Percentiles rank a stretch among this genome's conserved stretches.
Evolutionary conservation across 2,113 vertebrate species (phyloP).

Genomic region (Aegithalos caudatus): DNA sequence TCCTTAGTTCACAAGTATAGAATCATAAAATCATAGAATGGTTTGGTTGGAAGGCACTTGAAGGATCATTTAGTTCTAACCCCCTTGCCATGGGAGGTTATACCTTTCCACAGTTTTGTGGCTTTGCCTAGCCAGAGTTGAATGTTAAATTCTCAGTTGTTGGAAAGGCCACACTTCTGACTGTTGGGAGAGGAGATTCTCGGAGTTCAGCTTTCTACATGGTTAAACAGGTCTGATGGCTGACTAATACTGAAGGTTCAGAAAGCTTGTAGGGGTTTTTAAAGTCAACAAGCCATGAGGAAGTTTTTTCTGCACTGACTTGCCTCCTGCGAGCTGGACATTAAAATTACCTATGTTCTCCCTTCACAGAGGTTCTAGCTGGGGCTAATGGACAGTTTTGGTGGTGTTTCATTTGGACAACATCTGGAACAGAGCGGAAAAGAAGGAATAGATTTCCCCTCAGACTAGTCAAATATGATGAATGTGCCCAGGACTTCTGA

Average conservation of each 20-base stretch:
- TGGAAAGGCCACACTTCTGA: background rate
- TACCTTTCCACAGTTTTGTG: background rate
- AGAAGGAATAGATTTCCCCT: background rate
- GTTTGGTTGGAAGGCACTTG: background rate
- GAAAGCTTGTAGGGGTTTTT: background rate
- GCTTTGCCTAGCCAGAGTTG: background rate
- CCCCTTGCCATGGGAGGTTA: rapidly evolving
- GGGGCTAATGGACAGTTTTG: background rate
- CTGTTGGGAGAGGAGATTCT: background rate
- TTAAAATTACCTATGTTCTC: background rate
- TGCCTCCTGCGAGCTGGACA: background rate
- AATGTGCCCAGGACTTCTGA: background rate
- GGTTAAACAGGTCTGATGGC: background rate
- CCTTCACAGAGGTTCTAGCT: background rate
- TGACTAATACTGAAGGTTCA: background rate
- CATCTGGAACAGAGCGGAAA: background rate
- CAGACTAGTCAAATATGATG: background rate
- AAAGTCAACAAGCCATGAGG: background rate
- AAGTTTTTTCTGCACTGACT: background rate
- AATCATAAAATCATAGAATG: background rate
- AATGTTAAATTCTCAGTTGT: background rate
- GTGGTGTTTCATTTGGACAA: background rate
- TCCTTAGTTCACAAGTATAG: background rate
- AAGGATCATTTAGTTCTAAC: background rate
- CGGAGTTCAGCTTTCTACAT: background rate